phyloP scores from a whole-genome alignment of 2,797 vertebrate genomes.

The Gymnothorax javanicus region DNA sequence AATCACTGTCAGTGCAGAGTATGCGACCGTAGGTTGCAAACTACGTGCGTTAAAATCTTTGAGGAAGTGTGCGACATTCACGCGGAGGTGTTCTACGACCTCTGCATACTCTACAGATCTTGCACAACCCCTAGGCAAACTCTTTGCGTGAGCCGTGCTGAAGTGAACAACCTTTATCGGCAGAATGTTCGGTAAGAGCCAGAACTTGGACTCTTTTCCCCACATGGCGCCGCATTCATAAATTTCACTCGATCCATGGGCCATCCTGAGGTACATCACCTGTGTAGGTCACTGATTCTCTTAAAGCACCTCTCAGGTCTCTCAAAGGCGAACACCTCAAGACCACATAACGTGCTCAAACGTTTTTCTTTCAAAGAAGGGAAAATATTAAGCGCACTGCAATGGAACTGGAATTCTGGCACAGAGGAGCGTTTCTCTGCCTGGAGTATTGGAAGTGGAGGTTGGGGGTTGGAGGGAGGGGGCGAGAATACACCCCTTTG shows the following conservation, averaged over 20 bases:
- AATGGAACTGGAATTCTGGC: background rate
- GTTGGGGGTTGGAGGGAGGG: background rate
- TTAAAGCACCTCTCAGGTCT: background rate
- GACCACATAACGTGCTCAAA: background rate
- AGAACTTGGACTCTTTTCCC: background rate
- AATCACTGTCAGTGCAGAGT: too few species aligned
- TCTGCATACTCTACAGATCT: too few species aligned
- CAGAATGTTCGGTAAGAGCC: background rate
- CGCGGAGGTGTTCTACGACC: too few species aligned
- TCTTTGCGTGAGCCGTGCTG: too few species aligned
- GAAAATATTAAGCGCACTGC: slow-evolving; percentile 7
- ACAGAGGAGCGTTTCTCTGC: slow-evolving; percentile 2
- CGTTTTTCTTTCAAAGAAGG: background rate
- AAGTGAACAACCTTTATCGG: background rate
- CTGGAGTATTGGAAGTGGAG: background rate
- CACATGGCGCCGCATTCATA: background rate
- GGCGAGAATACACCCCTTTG: background rate
- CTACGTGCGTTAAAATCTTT: too few species aligned
- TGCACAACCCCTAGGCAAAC: too few species aligned
- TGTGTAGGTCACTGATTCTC: background rate
- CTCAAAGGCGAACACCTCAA: background rate
- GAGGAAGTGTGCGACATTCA: too few species aligned
- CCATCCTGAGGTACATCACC: background rate
- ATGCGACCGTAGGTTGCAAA: too few species aligned
- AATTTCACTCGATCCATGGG: background rate